These are phyloP conservation scores for Syngnathus floridae DNA, from an alignment of 2,113 vertebrate genomes.

Conservation along the genomic window DNA sequence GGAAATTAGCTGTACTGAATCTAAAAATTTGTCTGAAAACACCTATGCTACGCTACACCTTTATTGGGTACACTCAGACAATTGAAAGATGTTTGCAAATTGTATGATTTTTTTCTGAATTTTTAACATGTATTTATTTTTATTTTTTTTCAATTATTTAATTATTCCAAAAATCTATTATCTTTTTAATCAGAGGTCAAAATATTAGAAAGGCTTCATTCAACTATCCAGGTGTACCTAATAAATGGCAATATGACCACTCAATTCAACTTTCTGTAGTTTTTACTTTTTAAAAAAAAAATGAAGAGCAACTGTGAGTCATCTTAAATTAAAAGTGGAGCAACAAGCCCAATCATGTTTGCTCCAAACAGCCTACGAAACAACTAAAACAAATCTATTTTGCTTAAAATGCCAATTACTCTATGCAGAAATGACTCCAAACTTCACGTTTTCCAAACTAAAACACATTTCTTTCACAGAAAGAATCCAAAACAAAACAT, in stretches of 20 bases:
- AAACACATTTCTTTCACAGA: conserved; percentile 84
- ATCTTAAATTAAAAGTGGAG: conserved; percentile 28
- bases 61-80: background rate
- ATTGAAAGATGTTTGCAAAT: background rate
- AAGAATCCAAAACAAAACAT: conserved; percentile 72
- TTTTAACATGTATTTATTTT: no score
- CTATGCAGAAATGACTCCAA: conserved; percentile 65
- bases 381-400: conserved; percentile 44
- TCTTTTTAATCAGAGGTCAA: background rate
- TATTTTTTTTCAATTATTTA: no score
- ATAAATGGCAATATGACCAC: conserved; percentile 4
- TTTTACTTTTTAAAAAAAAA: conserved; percentile 49
- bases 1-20: background rate
- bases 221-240: background rate
- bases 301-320: conserved; percentile 19
- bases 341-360: conserved; percentile 24
- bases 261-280: conserved; percentile 37
- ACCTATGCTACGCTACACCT: background rate
- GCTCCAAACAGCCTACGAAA: conserved; percentile 33
- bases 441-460: conserved; percentile 70
- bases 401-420: conserved; percentile 58
- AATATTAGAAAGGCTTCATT: background rate
- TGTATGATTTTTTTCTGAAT: background rate
- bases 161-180: no score
- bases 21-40: background rate